phyloP scores from a whole-genome alignment of 2,113 vertebrate genomes.

The Datnioides undecimradiatus region DNA sequence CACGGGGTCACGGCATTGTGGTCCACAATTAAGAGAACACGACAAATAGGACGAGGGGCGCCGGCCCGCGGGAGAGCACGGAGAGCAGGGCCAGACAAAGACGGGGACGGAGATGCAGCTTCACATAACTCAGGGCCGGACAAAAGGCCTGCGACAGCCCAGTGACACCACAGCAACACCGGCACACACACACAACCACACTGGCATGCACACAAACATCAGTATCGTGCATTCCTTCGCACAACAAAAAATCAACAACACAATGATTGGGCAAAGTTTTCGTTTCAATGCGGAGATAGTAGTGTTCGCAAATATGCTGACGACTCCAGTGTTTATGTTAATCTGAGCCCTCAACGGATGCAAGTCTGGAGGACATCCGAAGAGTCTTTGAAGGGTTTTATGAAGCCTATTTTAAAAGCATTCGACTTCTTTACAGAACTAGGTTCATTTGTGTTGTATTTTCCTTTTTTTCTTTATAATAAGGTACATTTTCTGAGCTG shows the following conservation, averaged over 20 bases:
- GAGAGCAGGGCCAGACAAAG: slow-evolving; percentile 79
- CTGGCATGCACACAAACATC: slow-evolving; percentile 49
- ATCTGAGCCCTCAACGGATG: neutral
- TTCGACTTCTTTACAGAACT: no score
- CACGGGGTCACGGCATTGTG: slow-evolving; percentile 78
- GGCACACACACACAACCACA: slow-evolving; percentile 37
- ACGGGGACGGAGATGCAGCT: slow-evolving; percentile 75
- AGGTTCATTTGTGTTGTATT: neutral
- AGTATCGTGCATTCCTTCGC: slow-evolving; percentile 3
- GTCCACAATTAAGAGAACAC: slow-evolving; percentile 79
- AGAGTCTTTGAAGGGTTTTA: no score
- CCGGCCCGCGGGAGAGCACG: slow-evolving; percentile 73
- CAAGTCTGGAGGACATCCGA: neutral
- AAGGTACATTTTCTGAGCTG: neutral
- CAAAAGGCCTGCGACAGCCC: slow-evolving; percentile 76
- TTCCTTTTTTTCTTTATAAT: neutral
- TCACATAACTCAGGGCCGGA: slow-evolving; percentile 79
- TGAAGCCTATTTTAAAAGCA: no score
- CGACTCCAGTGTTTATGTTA: slow-evolving; percentile 42
- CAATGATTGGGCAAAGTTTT: neutral
- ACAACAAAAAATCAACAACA: slow-evolving; percentile 13
- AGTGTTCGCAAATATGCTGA: slow-evolving; percentile 41
- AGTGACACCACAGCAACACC: slow-evolving; percentile 75
- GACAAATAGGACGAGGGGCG: slow-evolving; percentile 79
- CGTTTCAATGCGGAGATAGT: neutral